Percentiles rank a stretch among this genome's conserved stretches.
Evolutionary conservation across 2,888 invertebrate genomes (phyloP).

Genomic region (Diabrotica balteata): DNA sequence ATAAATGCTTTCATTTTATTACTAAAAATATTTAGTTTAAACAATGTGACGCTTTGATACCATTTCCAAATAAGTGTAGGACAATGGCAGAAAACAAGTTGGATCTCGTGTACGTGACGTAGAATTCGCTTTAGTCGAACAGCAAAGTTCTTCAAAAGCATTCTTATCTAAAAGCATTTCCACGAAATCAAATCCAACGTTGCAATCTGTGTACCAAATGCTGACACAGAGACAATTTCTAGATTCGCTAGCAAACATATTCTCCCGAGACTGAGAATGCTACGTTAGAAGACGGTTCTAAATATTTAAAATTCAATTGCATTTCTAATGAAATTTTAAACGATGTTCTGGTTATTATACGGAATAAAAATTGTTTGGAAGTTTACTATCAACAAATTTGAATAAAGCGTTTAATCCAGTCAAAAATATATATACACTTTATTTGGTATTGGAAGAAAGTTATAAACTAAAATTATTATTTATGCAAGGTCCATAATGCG

Average conservation of each 20-base stretch:
- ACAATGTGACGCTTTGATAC: too few species aligned
- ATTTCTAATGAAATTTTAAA: slow-evolving; percentile 49
- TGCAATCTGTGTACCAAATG: slow-evolving; percentile 20
- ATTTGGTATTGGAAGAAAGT: too few species aligned
- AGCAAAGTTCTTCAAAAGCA: not conserved
- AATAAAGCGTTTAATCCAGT: too few species aligned
- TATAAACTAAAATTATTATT: too few species aligned
- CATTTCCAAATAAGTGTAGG: too few species aligned
- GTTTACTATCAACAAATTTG: slow-evolving; percentile 35
- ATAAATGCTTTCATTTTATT: too few species aligned
- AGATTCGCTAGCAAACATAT: slow-evolving; percentile 35
- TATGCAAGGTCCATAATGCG: too few species aligned
- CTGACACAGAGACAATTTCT: slow-evolving; percentile 22
- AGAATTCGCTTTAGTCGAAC: not conserved
- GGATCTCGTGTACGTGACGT: not conserved
- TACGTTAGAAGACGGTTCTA: slow-evolving; percentile 38
- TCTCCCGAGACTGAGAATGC: slow-evolving; percentile 39
- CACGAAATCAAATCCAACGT: slow-evolving; percentile 1
- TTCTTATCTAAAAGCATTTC: not conserved
- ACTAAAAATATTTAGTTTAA: too few species aligned
- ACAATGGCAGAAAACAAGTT: not conserved
- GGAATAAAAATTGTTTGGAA: slow-evolving; percentile 34
- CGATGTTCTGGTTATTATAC: slow-evolving; percentile 33
- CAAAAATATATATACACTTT: too few species aligned
- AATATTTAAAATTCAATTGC: slow-evolving; percentile 52